Percentiles rank a stretch among this genome's conserved stretches.
Conservation (phyloP, 2,888 invertebrate species). For the Xanthorhoe designata region DNA sequence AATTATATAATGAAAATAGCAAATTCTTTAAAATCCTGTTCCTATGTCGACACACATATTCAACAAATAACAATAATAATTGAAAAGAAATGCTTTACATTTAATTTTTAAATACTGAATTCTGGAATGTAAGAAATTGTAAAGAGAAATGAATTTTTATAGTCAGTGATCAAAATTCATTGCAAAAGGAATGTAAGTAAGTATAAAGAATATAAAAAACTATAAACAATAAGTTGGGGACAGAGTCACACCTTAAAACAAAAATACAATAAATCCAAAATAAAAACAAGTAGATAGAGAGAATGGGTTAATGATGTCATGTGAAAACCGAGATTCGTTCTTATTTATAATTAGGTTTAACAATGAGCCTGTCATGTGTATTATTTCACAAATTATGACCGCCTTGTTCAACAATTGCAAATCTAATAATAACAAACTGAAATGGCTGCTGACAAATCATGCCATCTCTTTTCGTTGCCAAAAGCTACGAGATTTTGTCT, state of each 20-base stretch:
- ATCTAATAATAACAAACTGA: too few relatives aligned
- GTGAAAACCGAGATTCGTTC: constrained; percentile 31
- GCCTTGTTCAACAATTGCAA: neutral
- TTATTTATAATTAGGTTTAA: constrained; percentile 6
- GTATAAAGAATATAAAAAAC: constrained; percentile 18
- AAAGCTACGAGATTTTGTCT: neutral
- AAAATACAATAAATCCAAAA: constrained; percentile 10
- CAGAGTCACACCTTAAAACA: constrained; percentile 9
- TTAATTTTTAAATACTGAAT: constrained; percentile 55
- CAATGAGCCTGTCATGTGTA: constrained; percentile 15
- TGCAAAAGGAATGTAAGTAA: constrained; percentile 43
- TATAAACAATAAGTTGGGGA: constrained; percentile 1
- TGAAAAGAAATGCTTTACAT: constrained; percentile 20
- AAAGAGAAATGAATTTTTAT: constrained; percentile 34
- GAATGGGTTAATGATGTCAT: constrained; percentile 25
- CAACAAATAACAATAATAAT: constrained; percentile 6
- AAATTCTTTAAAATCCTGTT: constrained; percentile 13
- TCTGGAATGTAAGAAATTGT: constrained; percentile 62
- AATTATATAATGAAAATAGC: constrained; percentile 24
- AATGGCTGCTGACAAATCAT: neutral
- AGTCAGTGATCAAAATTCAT: constrained; percentile 40
- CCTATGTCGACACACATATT: neutral
- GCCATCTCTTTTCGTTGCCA: neutral
- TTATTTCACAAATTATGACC: neutral
- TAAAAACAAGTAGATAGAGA: constrained; percentile 23